Conservation (phyloP, 2,797 vertebrate genomes). For the Syngnathus rostellatus region DNA sequence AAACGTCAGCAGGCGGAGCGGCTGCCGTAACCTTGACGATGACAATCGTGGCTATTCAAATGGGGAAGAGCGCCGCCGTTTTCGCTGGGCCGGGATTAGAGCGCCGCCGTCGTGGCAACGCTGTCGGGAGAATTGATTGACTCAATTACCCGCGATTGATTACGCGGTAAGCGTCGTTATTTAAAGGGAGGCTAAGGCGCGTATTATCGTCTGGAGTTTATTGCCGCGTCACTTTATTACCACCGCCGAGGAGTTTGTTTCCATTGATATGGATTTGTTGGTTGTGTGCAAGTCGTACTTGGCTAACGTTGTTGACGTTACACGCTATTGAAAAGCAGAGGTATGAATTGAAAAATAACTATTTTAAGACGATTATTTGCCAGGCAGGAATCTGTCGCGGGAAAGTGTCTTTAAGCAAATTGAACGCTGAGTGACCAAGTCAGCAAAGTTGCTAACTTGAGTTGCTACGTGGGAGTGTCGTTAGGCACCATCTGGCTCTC, state of each 20-base stretch:
- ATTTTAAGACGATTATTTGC: not conserved
- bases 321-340: not conserved
- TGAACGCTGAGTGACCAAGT: not conserved
- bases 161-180: conserved; percentile 5
- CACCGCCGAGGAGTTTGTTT: not conserved
- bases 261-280: not conserved
- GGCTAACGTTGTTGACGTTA: too few species aligned
- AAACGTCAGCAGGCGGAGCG: conserved; percentile 45
- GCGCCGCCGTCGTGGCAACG: conserved; percentile 15
- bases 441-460: conserved; percentile 1
- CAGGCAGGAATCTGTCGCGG: too few species aligned
- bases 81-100: conserved; percentile 35
- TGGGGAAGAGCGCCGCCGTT: conserved; percentile 25
- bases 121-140: conserved; percentile 39
- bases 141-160: conserved; percentile 35
- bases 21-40: conserved; percentile 59
- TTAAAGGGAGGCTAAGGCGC: not conserved
- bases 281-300: not conserved
- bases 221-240: not conserved
- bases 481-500: not conserved
- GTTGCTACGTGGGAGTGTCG: not conserved
- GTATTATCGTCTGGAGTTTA: not conserved
- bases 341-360: not conserved
- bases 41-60: conserved; percentile 60
- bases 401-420: too few species aligned